Evolutionary conservation across 2,797 vertebrate species (phyloP).

Genomic region (Eurystomus glaucurus): DNA sequence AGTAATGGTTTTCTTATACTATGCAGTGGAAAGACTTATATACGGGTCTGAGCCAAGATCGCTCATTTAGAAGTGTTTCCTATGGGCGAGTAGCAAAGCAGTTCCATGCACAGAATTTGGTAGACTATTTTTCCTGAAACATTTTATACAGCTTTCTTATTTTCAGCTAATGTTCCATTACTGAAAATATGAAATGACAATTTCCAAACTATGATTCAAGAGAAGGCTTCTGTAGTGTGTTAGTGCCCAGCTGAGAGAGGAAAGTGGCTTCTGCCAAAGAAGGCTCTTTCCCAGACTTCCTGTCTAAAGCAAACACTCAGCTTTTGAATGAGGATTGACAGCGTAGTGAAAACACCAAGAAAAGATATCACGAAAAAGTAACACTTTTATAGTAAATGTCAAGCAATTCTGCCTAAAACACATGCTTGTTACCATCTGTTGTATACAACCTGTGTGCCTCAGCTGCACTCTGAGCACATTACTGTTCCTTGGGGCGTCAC

Average conservation of each 20-base stretch:
- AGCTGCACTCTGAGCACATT: constrained; percentile 24
- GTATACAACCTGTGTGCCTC: constrained; percentile 36
- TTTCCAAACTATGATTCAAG: not conserved
- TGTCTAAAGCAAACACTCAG: not conserved
- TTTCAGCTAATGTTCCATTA: not conserved
- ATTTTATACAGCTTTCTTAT: not conserved
- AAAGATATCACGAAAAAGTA: constrained; percentile 20
- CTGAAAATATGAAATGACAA: not conserved
- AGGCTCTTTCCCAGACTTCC: not conserved
- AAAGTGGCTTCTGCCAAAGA: not conserved
- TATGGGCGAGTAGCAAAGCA: not conserved
- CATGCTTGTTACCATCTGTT: constrained; percentile 60
- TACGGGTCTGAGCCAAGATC: not conserved
- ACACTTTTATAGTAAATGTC: constrained; percentile 33
- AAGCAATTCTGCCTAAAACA: constrained; percentile 42
- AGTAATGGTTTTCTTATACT: not conserved
- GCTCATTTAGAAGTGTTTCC: not conserved
- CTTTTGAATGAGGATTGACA: not conserved
- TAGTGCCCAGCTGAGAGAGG: not conserved
- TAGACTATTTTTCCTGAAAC: not conserved
- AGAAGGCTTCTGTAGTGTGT: not conserved
- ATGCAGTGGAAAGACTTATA: not conserved
- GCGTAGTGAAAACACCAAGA: not conserved
- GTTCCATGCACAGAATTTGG: not conserved
- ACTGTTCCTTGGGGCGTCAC: constrained; percentile 14